Conservation (phyloP, 64 coral and sea anemone genomes). For the Astreopora myriophthalma region DNA sequence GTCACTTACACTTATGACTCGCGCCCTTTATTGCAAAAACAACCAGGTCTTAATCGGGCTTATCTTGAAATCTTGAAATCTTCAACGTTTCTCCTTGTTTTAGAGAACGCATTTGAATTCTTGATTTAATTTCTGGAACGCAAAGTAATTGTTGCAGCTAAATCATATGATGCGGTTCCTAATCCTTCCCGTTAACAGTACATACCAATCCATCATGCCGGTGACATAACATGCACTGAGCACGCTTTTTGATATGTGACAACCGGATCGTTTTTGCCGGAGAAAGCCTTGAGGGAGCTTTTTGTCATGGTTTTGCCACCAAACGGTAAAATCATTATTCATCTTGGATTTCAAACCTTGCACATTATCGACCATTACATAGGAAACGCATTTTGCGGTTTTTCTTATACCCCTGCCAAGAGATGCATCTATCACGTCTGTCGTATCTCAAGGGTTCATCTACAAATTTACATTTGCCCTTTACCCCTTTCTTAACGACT, state of each 20-base stretch:
- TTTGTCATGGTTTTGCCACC: neutral
- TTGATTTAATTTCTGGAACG: neutral
- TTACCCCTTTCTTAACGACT: neutral
- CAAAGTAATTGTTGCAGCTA: neutral
- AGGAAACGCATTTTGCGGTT: slow-evolving; percentile 40
- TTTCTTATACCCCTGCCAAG: neutral
- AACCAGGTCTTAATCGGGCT: neutral
- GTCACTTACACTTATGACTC: neutral
- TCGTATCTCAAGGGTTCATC: neutral
- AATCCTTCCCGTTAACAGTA: neutral
- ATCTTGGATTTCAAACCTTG: neutral
- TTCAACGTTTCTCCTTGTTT: neutral
- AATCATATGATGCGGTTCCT: neutral
- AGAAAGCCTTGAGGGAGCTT: neutral
- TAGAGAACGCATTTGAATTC: neutral
- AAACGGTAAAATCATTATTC: neutral
- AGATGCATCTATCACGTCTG: slow-evolving; percentile 9
- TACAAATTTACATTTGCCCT: neutral
- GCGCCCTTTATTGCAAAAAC: neutral
- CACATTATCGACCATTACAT: neutral
- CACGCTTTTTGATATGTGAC: neutral
- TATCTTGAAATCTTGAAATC: neutral
- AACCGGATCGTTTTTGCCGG: neutral
- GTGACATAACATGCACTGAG: neutral
- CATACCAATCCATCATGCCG: neutral